phyloP scores from a whole-genome alignment of 2,113 vertebrate species.

The Equus quagga region DNA sequence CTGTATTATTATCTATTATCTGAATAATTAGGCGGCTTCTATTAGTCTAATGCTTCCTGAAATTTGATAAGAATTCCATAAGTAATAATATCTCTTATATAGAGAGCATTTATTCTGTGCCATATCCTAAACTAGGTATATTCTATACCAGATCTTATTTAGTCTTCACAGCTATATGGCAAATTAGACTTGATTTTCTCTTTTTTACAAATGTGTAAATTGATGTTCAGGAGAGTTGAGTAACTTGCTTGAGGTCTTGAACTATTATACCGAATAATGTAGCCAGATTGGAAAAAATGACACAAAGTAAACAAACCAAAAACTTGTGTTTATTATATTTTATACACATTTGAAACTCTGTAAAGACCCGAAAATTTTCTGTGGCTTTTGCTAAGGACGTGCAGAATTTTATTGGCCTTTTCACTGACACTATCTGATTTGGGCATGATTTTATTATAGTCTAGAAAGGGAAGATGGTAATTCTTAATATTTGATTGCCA shows the following conservation, averaged over 20 bases:
- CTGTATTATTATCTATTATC: background rate
- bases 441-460: background rate
- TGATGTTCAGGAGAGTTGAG: background rate
- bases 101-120: background rate
- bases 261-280: background rate
- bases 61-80: background rate
- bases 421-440: background rate
- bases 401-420: background rate
- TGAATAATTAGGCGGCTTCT: background rate
- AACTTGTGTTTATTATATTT: background rate
- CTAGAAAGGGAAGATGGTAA: background rate
- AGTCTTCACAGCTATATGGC: background rate
- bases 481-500: background rate
- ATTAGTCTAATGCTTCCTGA: background rate
- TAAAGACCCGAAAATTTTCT: background rate
- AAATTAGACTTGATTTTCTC: background rate
- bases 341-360: background rate
- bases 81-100: background rate
- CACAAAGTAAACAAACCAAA: background rate
- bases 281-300: background rate
- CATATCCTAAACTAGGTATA: background rate
- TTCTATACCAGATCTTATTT: background rate
- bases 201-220: background rate
- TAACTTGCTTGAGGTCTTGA: background rate
- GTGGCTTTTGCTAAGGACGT: background rate